Evolutionary conservation across 2,888 invertebrate genomes (phyloP).

Genomic region (Platynereis dumerilii): DNA sequence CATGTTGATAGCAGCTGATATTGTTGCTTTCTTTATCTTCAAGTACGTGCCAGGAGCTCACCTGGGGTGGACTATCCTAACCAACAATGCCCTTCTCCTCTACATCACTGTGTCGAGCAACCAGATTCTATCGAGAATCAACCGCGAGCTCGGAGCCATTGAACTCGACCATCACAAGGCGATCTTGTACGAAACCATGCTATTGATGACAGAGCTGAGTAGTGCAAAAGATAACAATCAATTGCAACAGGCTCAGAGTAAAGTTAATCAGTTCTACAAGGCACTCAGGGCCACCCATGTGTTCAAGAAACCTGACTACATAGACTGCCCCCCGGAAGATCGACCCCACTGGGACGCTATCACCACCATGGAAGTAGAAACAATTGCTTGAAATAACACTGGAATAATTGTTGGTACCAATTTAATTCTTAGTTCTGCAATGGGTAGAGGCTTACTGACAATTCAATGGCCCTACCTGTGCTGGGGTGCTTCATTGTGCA

Average conservation of each 20-base stretch:
- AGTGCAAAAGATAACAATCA: background rate
- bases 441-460: too few species aligned
- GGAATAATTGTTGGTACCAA: too few species aligned
- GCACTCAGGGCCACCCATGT: conserved; percentile 13
- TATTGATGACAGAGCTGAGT: conserved; percentile 24
- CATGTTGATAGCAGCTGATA: background rate
- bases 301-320: conserved; percentile 18
- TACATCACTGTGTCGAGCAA: background rate
- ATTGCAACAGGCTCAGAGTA: background rate
- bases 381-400: background rate
- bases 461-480: too few species aligned
- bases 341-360: background rate
- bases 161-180: conserved; percentile 25
- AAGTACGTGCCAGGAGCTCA: conserved; percentile 1
- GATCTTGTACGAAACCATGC: conserved; percentile 15
- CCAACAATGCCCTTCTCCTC: conserved; percentile 20
- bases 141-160: background rate
- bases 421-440: too few species aligned
- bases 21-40: conserved; percentile 6
- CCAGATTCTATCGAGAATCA: background rate
- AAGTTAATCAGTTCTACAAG: conserved; percentile 4
- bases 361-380: conserved; percentile 1
- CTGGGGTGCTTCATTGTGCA: too few species aligned
- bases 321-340: background rate
- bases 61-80: conserved; percentile 26